Conservation (phyloP, 2,797 vertebrate species). For the Eidolon dupreanum region DNA sequence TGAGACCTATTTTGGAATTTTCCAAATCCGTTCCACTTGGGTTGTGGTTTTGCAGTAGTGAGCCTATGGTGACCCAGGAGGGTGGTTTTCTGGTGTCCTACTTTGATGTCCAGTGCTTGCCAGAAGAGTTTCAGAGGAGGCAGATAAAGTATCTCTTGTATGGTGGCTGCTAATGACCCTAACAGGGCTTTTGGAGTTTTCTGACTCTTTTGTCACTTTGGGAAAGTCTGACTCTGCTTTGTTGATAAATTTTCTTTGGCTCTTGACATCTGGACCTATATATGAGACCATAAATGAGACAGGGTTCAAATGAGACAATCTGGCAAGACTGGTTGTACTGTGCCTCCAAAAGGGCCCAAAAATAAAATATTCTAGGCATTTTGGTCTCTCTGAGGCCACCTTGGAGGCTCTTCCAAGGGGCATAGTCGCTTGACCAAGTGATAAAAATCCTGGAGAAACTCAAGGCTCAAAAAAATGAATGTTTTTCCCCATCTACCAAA, state of each 20-base stretch:
- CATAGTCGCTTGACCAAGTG: neutral
- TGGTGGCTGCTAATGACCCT: neutral
- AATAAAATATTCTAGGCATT: neutral
- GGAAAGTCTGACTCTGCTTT: neutral
- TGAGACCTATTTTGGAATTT: neutral
- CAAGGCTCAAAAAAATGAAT: neutral
- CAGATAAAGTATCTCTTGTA: neutral
- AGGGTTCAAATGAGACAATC: neutral
- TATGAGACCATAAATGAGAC: neutral
- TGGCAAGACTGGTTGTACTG: neutral
- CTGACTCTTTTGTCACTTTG: neutral
- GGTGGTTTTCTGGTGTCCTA: neutral
- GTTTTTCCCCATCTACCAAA: neutral
- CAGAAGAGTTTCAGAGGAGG: neutral
- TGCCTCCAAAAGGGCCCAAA: neutral
- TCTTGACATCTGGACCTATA: neutral
- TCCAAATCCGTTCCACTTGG: neutral
- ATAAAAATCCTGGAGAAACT: slow-evolving; percentile 31
- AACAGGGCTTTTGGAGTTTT: neutral
- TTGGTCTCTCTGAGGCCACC: neutral
- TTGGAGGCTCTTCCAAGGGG: neutral
- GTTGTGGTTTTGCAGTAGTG: neutral
- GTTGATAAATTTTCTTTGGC: neutral
- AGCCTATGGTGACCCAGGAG: neutral
- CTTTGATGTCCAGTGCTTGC: neutral